Evolutionary conservation across 2,888 invertebrate species (phyloP).

Genomic region (Augiades crinisus): DNA sequence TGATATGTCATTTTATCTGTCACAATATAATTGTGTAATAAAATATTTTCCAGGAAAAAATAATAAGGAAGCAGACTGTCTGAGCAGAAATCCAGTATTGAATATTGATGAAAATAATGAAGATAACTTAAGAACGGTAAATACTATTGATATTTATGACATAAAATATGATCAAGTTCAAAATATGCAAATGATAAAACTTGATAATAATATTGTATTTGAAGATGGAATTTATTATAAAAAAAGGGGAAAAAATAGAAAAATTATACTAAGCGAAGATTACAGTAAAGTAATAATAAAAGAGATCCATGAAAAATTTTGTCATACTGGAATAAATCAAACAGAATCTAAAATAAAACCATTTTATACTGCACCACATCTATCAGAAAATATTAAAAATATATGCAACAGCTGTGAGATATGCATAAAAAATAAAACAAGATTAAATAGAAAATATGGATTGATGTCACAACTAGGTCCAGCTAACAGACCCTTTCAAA

Average conservation of each 20-base stretch:
- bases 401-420: conserved; percentile 29
- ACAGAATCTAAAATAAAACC: conserved; percentile 28
- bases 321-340: conserved; percentile 33
- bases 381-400: conserved; percentile 28
- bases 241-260: conserved; percentile 28
- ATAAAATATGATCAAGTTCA: conserved; percentile 25
- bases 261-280: conserved; percentile 27
- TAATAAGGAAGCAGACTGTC: conserved; percentile 34
- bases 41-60: conserved; percentile 23
- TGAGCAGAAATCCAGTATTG: conserved; percentile 34
- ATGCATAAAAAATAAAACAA: conserved; percentile 35
- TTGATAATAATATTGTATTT: conserved; percentile 22
- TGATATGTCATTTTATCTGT: conserved; percentile 30
- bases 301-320: conserved; percentile 25
- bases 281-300: conserved; percentile 29
- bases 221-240: conserved; percentile 27
- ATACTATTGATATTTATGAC: conserved; percentile 26
- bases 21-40: conserved; percentile 23
- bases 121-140: conserved; percentile 13
- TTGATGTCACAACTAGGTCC: conserved; percentile 35
- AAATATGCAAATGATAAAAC: conserved; percentile 28
- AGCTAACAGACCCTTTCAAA: conserved; percentile 27
- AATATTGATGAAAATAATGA: conserved; percentile 25
- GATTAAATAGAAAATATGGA: conserved; percentile 30
- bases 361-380: conserved; percentile 27